A percentile compares a stretch with the other conserved stretches of the same genome.
Evolutionary conservation across 2,888 invertebrate species (phyloP).

Genomic region (Melipona bicolor): DNA sequence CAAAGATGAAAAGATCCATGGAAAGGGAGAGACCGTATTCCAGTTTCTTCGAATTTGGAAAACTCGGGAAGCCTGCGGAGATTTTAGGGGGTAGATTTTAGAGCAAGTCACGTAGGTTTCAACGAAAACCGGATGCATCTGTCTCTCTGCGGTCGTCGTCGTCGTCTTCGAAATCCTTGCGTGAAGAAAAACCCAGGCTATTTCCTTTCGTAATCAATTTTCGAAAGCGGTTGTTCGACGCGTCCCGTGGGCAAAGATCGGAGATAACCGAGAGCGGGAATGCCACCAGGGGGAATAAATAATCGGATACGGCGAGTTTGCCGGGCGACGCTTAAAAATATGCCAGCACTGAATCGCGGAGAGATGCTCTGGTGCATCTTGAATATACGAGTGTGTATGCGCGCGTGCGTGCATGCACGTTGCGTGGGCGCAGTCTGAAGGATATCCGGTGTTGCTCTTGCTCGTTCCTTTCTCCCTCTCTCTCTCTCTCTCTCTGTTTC

Average conservation of each 20-base stretch:
- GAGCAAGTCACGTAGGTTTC: neutral
- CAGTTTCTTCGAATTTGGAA: neutral
- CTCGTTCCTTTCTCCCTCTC: slow-evolving; percentile 29
- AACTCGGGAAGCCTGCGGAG: neutral
- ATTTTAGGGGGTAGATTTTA: neutral
- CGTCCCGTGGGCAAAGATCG: slow-evolving; percentile 30
- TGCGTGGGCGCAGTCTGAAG: slow-evolving; percentile 80
- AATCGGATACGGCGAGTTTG: slow-evolving; percentile 17
- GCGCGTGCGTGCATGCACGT: slow-evolving; percentile 25
- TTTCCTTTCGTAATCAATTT: slow-evolving; percentile 45
- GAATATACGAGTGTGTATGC: slow-evolving; percentile 31
- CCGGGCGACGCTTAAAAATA: slow-evolving; percentile 35
- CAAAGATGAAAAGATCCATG: neutral
- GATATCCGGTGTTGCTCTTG: slow-evolving; percentile 80
- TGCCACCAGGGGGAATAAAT: slow-evolving; percentile 36
- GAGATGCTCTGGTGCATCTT: slow-evolving; percentile 38
- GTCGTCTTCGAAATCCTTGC: neutral
- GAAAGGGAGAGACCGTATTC: neutral
- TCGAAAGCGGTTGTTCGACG: slow-evolving; percentile 22
- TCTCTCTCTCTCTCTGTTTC: slow-evolving; percentile 10
- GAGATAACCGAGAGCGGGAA: slow-evolving; percentile 27
- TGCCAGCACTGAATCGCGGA: slow-evolving; percentile 28
- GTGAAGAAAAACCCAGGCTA: slow-evolving; percentile 8
- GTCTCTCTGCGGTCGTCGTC: slow-evolving; percentile 11
- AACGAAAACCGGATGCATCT: slow-evolving; percentile 45